Evolutionary conservation across 2,113 vertebrate genomes (phyloP).

Genomic region (Phyllostomus hastatus): DNA sequence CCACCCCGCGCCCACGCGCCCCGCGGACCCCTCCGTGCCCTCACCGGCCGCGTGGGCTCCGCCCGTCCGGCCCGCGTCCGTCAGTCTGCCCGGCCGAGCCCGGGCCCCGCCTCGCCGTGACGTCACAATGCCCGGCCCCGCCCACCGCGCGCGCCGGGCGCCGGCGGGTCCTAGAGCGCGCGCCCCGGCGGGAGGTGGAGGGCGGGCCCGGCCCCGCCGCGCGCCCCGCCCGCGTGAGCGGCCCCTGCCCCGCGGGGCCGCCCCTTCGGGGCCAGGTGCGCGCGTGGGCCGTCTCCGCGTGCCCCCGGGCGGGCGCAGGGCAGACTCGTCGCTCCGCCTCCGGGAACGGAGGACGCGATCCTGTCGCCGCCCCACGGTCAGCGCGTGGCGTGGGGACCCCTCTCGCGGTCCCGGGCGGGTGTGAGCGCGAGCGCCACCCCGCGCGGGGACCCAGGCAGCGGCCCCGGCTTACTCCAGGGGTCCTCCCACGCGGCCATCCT

Average conservation of each 20-base stretch:
- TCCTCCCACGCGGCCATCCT: neutral
- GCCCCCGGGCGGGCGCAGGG: neutral
- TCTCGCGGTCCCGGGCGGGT: no score
- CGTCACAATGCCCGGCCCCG: constrained; percentile 45
- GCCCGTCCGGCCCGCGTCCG: neutral
- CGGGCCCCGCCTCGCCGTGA: neutral
- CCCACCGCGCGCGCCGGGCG: neutral
- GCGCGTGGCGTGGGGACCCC: neutral
- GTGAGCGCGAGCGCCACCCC: no score
- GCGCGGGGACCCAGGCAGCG: neutral
- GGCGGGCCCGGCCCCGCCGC: neutral
- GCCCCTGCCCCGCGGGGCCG: no score
- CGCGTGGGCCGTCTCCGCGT: neutral
- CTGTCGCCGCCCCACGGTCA: neutral
- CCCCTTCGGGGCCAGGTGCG: neutral
- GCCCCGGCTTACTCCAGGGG: neutral
- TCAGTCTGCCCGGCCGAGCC: neutral
- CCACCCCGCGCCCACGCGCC: neutral
- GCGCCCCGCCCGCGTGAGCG: neutral
- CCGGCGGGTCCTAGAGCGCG: constrained; percentile 41
- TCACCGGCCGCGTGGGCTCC: neutral
- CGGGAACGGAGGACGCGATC: neutral
- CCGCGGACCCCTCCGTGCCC: neutral
- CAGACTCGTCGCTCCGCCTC: neutral
- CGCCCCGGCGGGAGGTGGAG: fast-evolving